Evolutionary conservation across 2,888 invertebrate genomes (phyloP).

Genomic region (Mythimna albipuncta): DNA sequence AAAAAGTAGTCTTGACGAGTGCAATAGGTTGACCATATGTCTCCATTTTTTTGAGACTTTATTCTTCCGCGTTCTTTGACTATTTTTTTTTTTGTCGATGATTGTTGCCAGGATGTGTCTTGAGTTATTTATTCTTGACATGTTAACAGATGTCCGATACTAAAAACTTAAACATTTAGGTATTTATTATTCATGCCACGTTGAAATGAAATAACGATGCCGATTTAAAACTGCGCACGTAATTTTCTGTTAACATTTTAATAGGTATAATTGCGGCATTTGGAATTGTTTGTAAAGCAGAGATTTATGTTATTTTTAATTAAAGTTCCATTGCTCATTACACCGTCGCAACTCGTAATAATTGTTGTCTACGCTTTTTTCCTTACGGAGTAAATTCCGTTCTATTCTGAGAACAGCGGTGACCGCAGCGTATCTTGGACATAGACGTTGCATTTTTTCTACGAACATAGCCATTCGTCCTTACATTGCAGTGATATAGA

Average conservation of each 20-base stretch:
- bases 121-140: neutral
- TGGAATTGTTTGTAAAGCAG: constrained; percentile 2
- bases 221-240: constrained; percentile 8
- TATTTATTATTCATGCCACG: constrained; percentile 37
- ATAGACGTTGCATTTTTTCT: constrained; percentile 30
- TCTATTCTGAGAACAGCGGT: constrained; percentile 39
- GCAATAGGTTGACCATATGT: constrained; percentile 40
- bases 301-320: constrained; percentile 46
- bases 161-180: constrained; percentile 1
- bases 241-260: constrained; percentile 16
- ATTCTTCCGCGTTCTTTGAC: constrained; percentile 13
- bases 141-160: constrained; percentile 6
- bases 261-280: constrained; percentile 10
- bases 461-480: constrained; percentile 8
- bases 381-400: constrained; percentile 48
- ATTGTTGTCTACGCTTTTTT: constrained; percentile 25
- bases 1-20: constrained; percentile 1
- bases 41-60: constrained; percentile 10
- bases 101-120: constrained; percentile 12
- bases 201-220: neutral
- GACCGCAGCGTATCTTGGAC: constrained; percentile 20
- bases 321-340: constrained; percentile 38
- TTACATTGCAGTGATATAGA: constrained; percentile 14
- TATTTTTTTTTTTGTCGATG: constrained; percentile 8
- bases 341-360: constrained; percentile 16